These are phyloP conservation scores for Zapus hudsonius DNA, from an alignment of 2,113 vertebrate species.

Conservation along the genomic window DNA sequence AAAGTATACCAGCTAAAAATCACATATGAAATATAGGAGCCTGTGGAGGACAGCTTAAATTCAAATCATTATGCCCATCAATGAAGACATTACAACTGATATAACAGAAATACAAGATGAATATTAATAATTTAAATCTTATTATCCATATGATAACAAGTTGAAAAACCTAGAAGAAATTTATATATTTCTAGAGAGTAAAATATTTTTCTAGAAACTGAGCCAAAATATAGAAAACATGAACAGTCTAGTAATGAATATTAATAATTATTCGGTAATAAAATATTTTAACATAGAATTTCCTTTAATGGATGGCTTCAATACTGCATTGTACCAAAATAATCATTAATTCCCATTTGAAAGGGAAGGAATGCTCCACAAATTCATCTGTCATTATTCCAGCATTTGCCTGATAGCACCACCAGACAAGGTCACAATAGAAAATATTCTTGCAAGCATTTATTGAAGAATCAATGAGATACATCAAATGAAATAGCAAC, in stretches of 20 bases:
- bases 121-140: background rate
- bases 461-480: background rate
- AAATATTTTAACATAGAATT: background rate
- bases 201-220: background rate
- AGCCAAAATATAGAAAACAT: background rate
- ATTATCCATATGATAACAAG: background rate
- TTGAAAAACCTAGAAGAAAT: too few relatives aligned
- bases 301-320: too few relatives aligned
- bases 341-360: background rate
- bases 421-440: too few relatives aligned
- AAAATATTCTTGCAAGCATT: background rate
- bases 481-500: background rate
- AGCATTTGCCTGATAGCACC: too few relatives aligned
- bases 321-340: background rate
- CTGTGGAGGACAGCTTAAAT: too few relatives aligned
- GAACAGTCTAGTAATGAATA: background rate
- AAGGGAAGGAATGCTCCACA: too few relatives aligned
- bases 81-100: background rate
- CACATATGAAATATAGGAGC: too few relatives aligned
- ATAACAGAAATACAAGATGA: background rate
- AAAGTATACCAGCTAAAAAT: too few relatives aligned
- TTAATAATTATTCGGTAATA: background rate
- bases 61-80: too few relatives aligned
- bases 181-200: background rate
- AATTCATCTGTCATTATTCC: background rate